A percentile compares a stretch with the other conserved stretches of the same genome.
Evolutionary conservation across 2,113 vertebrate species (phyloP).

Genomic region (Apteryx mantelli): DNA sequence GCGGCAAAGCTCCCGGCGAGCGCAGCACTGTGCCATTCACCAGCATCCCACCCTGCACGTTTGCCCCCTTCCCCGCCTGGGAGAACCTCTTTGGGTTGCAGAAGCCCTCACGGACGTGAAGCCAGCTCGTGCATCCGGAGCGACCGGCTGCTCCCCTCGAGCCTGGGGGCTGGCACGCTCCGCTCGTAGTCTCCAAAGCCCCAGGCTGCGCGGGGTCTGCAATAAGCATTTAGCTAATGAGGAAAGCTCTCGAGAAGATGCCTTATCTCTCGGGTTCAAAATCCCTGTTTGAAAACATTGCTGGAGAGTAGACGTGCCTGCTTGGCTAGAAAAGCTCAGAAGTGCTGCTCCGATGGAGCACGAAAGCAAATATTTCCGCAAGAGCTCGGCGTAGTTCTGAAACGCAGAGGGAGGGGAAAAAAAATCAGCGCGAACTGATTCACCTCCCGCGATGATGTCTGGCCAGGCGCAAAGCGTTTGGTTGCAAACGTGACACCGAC

Average conservation of each 20-base stretch:
- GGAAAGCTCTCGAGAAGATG: background rate
- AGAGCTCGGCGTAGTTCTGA: background rate
- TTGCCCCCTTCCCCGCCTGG: background rate
- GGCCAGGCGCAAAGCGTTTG: too few relatives aligned
- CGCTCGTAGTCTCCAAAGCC: background rate
- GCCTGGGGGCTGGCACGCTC: background rate
- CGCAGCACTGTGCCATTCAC: accelerated
- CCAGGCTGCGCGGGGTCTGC: background rate
- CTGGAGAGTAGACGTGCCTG: background rate
- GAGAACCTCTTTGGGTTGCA: background rate
- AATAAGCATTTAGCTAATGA: background rate
- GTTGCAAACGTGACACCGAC: too few relatives aligned
- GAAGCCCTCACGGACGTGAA: background rate
- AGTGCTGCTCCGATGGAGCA: background rate
- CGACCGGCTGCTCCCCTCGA: background rate
- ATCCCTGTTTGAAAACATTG: background rate
- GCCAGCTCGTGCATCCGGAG: too few relatives aligned
- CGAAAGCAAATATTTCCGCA: background rate
- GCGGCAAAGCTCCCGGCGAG: too few relatives aligned
- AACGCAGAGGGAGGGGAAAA: background rate
- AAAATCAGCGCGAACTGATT: background rate
- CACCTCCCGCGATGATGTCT: background rate
- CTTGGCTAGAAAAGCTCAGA: background rate
- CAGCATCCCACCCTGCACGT: background rate
- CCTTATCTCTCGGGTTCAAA: background rate